phyloP scores from a whole-genome alignment of 1,140 invertebrate genomes.

The Megalonaias nervosa region DNA sequence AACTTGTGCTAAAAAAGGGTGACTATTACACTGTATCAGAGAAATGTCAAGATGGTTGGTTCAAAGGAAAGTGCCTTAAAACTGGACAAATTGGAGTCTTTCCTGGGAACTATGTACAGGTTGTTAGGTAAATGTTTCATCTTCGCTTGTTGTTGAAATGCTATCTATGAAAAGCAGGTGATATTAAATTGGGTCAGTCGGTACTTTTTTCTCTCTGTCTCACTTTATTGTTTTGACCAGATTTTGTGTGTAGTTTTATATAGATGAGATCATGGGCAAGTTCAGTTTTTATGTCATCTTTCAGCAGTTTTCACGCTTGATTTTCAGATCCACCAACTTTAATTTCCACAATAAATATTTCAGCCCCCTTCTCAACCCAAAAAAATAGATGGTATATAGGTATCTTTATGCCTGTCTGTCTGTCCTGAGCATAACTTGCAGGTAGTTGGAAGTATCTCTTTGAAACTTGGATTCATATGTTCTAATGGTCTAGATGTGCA shows the following conservation, averaged over 20 bases:
- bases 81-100: conserved; percentile 63
- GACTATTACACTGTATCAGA: conserved; percentile 68
- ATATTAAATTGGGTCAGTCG: neutral
- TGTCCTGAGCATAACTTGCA: no score
- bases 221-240: neutral
- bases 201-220: neutral
- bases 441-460: no score
- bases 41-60: conserved; percentile 70
- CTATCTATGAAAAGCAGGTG: no score
- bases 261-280: no score
- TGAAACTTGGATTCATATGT: no score
- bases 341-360: no score
- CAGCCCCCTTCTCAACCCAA: no score
- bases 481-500: no score
- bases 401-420: neutral
- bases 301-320: no score
- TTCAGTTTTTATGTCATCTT: no score
- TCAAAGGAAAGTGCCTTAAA: conserved; percentile 72
- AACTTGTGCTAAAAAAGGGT: conserved; percentile 66
- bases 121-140: conserved; percentile 75
- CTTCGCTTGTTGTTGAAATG: neutral
- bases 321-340: no score
- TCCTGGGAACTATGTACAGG: conserved; percentile 71
- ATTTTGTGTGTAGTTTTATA: no score
- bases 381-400: neutral